A percentile compares a stretch with the other conserved stretches of the same genome.
These are phyloP conservation scores for Dendrophyllia cribrosa DNA, from an alignment of 64 coral and sea anemone species.

Conservation along the genomic window DNA sequence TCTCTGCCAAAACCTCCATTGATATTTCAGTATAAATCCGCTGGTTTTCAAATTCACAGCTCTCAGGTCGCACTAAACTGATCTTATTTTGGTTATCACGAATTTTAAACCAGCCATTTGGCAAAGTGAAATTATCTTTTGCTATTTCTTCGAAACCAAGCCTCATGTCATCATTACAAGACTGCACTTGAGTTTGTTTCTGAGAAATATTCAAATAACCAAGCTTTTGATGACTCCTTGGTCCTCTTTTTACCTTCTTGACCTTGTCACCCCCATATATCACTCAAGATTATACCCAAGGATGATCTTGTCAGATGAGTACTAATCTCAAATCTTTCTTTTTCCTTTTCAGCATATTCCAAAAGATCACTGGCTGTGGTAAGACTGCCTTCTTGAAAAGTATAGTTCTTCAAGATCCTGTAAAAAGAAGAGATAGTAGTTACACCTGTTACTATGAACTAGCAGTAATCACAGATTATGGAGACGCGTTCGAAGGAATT, in stretches of 20 bases:
- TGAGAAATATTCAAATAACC: not conserved
- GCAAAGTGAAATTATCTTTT: not conserved
- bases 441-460: too few relatives aligned
- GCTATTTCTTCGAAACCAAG: not conserved
- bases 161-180: not conserved
- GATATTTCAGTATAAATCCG: conserved; percentile 5
- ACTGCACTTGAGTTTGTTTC: not conserved
- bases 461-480: too few relatives aligned
- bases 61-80: not conserved
- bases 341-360: conserved; percentile 24
- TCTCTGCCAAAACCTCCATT: not conserved
- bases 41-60: conserved; percentile 5
- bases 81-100: not conserved
- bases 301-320: not conserved
- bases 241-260: conserved; percentile 22
- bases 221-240: not conserved
- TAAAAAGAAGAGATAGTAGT: not conserved
- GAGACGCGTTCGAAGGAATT: too few relatives aligned
- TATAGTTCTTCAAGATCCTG: conserved; percentile 15
- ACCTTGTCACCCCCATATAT: conserved; percentile 23
- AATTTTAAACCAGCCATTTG: conserved; percentile 17
- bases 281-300: not conserved
- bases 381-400: not conserved
- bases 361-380: not conserved
- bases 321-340: not conserved